These are phyloP conservation scores for Saturnia pavonia DNA, from an alignment of 2,888 invertebrate species.

Conservation along the genomic window DNA sequence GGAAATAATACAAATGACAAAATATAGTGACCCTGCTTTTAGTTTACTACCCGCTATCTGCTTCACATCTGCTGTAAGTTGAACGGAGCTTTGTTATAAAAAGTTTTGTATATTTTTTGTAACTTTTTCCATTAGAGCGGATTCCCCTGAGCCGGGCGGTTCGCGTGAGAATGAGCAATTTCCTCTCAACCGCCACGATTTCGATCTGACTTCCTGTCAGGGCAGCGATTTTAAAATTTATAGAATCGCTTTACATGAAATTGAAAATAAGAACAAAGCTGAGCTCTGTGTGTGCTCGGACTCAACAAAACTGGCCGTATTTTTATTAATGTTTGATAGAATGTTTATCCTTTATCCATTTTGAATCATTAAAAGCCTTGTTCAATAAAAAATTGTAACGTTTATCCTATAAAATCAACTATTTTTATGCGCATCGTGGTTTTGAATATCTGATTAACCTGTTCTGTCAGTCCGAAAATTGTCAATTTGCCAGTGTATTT, in stretches of 20 bases:
- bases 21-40: neutral
- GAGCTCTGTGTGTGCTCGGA: slow-evolving; percentile 31
- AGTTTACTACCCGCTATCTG: neutral
- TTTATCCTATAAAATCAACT: neutral
- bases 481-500: too few relatives aligned
- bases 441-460: neutral
- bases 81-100: slow-evolving; percentile 61
- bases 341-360: neutral
- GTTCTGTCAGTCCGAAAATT: neutral
- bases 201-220: slow-evolving; percentile 80
- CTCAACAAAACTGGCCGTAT: slow-evolving; percentile 28
- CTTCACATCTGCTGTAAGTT: slow-evolving; percentile 40
- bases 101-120: slow-evolving; percentile 71
- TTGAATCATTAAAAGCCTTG: neutral
- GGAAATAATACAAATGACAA: neutral
- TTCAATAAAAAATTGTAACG: neutral
- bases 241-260: slow-evolving; percentile 74
- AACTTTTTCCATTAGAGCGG: slow-evolving; percentile 78
- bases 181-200: slow-evolving; percentile 76
- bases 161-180: slow-evolving; percentile 82
- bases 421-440: neutral
- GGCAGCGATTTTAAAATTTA: slow-evolving; percentile 79
- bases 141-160: slow-evolving; percentile 65
- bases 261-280: slow-evolving; percentile 68
- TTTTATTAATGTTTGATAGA: too few relatives aligned